Base-by-base conservation (phyloP, 2,888 invertebrate genomes). In the Morinoia aosen region DNA sequence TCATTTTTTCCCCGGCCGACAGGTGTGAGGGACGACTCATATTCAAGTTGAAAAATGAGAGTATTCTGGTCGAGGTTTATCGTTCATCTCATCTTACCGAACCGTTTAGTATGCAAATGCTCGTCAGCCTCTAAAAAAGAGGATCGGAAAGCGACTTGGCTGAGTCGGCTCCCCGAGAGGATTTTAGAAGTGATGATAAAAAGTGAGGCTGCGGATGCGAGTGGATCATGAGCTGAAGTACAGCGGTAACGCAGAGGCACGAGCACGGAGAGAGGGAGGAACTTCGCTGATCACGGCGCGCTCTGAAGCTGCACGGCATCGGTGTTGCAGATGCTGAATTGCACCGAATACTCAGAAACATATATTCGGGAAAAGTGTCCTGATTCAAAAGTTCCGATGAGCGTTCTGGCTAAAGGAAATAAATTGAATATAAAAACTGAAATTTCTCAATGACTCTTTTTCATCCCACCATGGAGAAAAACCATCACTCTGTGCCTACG, bases 91-190 rank as follows among this genome's bases (percentile, higher is more conserved):
- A 93, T 93, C 93, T 93, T 93, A 93, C 93, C 93, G 93, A 93
- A 93, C 93, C 93, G 93, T 93, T 93, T 93, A 93, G 93, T 93
- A 93, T 93, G 93, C 93, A 93, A 93, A 93, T 93, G 93, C 93
- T 93, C 93, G 93, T 93, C 93, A 93, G 93, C 93, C 93, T 57
- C 93, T 16, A 93, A 93, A 93, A 93, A 93, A 93, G 93, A 93
- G 93, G 93, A 93, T 93, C 93, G 93, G 93, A 57, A 93, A 93
- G 93, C 57, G 93, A 93, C 93, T 93, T 93, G 93, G 93, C 93
- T 93, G 93, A 93, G 93, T 48, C 93, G 93, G 48, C 93, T 93
- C 93, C 57, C 93, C 10, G 58, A 93, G 93, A 93, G 93, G 93
- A 93, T 93, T 93, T 93, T 93, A 93, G 93, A 56, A 57, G 11